Percentiles rank a stretch among this genome's conserved stretches.
These are phyloP conservation scores for Drosophila sordidapex DNA, from an alignment of 2,888 invertebrate species.

Conservation along the genomic window DNA sequence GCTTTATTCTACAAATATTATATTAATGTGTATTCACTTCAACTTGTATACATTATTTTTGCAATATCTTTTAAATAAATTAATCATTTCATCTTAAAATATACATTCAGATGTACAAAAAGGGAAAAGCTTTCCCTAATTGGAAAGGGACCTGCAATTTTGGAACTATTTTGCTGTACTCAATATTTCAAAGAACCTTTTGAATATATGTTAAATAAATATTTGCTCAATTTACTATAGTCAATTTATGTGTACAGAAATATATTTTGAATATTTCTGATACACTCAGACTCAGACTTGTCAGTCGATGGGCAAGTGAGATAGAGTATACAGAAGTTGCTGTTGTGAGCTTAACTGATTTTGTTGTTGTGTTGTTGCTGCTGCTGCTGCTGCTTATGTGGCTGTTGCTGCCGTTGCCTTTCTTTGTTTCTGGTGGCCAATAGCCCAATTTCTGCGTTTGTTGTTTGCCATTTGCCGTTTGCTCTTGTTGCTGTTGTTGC, in stretches of 20 bases:
- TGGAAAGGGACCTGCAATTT: not conserved
- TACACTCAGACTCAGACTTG: too few relatives aligned
- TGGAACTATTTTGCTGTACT: not conserved
- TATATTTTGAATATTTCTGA: not conserved
- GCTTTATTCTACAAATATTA: slow-evolving; percentile 2
- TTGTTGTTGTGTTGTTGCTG: slow-evolving; percentile 16
- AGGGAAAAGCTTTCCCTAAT: not conserved
- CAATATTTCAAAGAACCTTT: not conserved
- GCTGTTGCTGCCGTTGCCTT: slow-evolving; percentile 27
- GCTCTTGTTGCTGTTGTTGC: slow-evolving; percentile 15
- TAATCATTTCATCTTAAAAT: not conserved
- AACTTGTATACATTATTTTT: too few relatives aligned
- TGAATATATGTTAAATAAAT: not conserved
- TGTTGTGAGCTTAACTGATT: not conserved
- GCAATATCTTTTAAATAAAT: too few relatives aligned
- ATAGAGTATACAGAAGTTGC: slow-evolving; percentile 17
- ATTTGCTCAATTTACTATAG: not conserved
- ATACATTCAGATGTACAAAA: not conserved
- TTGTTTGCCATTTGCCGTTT: slow-evolving; percentile 29
- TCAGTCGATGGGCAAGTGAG: not conserved
- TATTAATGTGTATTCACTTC: not conserved
- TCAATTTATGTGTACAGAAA: not conserved
- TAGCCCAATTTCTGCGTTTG: slow-evolving; percentile 68
- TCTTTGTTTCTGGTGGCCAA: slow-evolving; percentile 51
- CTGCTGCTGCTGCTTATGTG: slow-evolving; percentile 13